These are phyloP conservation scores for Onychostruthus taczanowskii DNA, from an alignment of 2,113 vertebrate species.

Conservation along the genomic window DNA sequence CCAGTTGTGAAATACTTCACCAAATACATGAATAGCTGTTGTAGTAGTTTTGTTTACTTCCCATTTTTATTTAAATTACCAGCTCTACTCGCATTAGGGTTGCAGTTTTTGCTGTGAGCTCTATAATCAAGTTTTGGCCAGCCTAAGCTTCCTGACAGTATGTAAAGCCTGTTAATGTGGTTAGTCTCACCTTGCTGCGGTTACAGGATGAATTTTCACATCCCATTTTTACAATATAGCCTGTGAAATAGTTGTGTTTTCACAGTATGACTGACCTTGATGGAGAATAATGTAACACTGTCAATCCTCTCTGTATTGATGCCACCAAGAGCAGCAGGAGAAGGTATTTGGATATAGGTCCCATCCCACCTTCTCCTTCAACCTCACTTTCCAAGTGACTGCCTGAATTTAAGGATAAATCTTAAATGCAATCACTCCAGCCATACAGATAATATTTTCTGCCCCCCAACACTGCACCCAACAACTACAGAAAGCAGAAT, in stretches of 20 bases:
- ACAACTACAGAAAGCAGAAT: not conserved
- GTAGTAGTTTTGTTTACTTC: conserved; percentile 53
- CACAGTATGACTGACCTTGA: not conserved
- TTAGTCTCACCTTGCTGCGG: not conserved
- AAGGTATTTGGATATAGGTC: not conserved
- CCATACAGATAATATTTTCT: not conserved
- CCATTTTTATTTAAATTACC: conserved; percentile 12
- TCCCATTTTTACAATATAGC: not conserved
- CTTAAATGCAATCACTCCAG: not conserved
- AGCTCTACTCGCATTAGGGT: not conserved
- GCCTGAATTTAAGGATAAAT: not conserved
- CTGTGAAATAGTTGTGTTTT: not conserved
- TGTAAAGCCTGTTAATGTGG: not conserved
- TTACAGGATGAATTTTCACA: not conserved
- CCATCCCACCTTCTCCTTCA: not conserved
- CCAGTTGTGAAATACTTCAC: not conserved
- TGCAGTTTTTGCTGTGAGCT: not conserved
- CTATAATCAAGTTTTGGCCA: not conserved
- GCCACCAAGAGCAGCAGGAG: not conserved
- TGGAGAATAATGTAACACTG: not conserved
- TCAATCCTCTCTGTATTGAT: not conserved
- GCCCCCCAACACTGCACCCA: not conserved
- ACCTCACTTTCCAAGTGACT: not conserved
- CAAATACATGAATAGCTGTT: not conserved
- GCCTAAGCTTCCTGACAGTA: not conserved